Base-by-base conservation (phyloP, 2,888 invertebrate species). In the Piscicola geometra region DNA sequence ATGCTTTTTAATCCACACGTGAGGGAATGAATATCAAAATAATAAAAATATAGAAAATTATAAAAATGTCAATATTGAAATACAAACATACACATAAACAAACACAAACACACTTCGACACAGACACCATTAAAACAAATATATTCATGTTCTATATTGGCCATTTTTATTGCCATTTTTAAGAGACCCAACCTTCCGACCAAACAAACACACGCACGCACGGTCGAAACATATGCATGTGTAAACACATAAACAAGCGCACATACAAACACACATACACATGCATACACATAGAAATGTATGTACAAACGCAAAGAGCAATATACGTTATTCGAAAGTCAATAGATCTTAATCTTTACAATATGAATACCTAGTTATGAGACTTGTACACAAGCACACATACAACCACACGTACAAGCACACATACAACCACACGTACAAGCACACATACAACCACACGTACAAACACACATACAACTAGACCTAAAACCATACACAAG, bases 91-190 rank as follows among this genome's bases (percentile, higher is more conserved):
- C 33, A 32, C 33, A 32, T 30, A 32, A 9, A 32, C 21, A 30
- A 3, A 32, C 30, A 32, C 28, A 32, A 2, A 32, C 33, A 32
- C 33, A 32, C 28, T 79, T 81, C 86, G 86, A 50, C 88, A 93
- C 93, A 90, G 91, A 93, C 83, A 92, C 92, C 81, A 91, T 94
- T 82, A 90, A 92, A 82, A 94, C 95, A 88, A 94, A 94, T 82
- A 93, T 94, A 85, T 92, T 95, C 84, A 92, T 92, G 86, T 92
- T 64, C n/a, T n/a, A 64, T 64, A 64, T 5, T 5, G 9, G 30
- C 64, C 5, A 64, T 64, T 64, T 12, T 64, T 12, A 21, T 12
- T 21, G 64, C 5, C 25, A 12, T 12, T 64, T 18, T 18, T 18
- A 50, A 50, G 52, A 12, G 30, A n/a, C n/a, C 5, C n/a, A 28